These are phyloP conservation scores for Arizona elegans DNA, from an alignment of 2,113 vertebrate genomes.

Conservation along the genomic window DNA sequence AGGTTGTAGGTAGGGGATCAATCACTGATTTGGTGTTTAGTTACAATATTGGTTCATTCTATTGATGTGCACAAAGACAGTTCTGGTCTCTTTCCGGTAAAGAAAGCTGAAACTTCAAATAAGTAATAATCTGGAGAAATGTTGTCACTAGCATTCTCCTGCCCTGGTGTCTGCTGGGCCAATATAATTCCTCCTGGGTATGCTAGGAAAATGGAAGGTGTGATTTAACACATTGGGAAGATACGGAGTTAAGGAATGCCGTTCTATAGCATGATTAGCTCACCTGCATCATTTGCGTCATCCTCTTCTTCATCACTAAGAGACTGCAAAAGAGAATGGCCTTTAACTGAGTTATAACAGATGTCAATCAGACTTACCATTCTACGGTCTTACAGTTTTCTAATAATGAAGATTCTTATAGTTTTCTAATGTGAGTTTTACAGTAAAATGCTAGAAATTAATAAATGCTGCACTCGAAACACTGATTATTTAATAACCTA, in stretches of 20 bases:
- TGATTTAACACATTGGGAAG: background rate
- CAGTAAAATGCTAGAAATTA: background rate
- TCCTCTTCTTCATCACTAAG: constrained; percentile 74
- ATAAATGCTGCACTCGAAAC: background rate
- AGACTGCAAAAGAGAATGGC: constrained; percentile 63
- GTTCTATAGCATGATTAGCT: constrained; percentile 26
- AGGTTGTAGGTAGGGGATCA: background rate
- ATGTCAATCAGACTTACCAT: background rate
- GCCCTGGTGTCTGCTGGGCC: background rate
- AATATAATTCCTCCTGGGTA: background rate
- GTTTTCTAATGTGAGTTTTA: background rate
- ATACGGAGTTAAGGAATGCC: background rate
- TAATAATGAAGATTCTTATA: background rate
- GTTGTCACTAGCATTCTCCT: background rate
- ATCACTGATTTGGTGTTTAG: background rate
- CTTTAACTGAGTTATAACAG: background rate
- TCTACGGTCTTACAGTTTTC: background rate
- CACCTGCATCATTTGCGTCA: constrained; percentile 70
- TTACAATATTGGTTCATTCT: background rate
- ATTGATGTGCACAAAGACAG: background rate
- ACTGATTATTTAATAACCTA: background rate
- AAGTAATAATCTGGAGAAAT: background rate
- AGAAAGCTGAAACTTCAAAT: background rate
- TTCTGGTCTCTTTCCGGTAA: background rate
- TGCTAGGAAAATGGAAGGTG: background rate